phyloP scores from a whole-genome alignment of 2,113 vertebrate species.

The Anthoscopus minutus region DNA sequence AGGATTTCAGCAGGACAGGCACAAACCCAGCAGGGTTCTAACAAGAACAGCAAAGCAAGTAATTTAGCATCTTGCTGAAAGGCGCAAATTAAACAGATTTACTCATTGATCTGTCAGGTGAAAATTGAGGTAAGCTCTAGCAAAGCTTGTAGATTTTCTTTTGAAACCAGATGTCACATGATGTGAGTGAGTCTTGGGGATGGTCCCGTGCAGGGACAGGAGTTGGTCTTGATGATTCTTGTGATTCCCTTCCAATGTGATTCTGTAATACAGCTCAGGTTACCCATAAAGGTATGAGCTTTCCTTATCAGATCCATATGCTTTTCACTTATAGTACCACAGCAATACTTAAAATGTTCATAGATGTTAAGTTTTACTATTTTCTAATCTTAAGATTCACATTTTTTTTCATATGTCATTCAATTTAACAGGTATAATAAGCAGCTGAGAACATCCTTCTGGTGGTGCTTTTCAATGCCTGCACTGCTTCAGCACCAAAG shows the following conservation, averaged over 20 bases:
- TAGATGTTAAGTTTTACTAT: neutral
- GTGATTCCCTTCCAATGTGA: neutral
- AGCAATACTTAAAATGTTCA: neutral
- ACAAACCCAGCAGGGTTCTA: fast-evolving
- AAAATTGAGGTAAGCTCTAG: neutral
- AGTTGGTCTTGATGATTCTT: too few species aligned
- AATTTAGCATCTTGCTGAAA: neutral
- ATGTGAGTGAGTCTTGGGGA: neutral
- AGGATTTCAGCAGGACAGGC: neutral
- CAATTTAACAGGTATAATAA: neutral
- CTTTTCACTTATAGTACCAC: neutral
- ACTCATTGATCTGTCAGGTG: neutral
- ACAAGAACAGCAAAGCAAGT: neutral
- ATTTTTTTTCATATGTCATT: neutral
- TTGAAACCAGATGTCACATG: neutral
- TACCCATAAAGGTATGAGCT: neutral
- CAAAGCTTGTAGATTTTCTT: neutral
- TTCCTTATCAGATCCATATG: neutral
- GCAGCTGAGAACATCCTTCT: neutral
- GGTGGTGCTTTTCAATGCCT: neutral
- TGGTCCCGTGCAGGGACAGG: fast-evolving
- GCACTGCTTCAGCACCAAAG: neutral
- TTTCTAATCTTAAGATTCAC: neutral
- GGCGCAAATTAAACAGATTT: neutral
- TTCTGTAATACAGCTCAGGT: fast-evolving